These are phyloP conservation scores for Zygothrica quintamaculata DNA, from an alignment of 2,888 invertebrate genomes.

Conservation along the genomic window DNA sequence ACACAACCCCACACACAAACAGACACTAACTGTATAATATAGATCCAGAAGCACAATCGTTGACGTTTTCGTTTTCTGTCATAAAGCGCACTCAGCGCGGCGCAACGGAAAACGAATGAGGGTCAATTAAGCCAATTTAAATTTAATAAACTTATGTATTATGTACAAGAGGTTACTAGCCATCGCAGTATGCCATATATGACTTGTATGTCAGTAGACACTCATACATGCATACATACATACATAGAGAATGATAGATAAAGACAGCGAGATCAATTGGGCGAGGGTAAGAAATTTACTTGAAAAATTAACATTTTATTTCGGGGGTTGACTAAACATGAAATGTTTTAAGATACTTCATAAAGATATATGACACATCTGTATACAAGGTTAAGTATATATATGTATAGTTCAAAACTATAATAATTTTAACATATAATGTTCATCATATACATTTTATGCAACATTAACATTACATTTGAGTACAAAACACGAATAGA, in stretches of 20 bases:
- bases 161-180: slow-evolving; percentile 83
- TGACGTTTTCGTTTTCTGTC: slow-evolving; percentile 50
- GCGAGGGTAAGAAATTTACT: background rate
- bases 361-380: slow-evolving; percentile 34
- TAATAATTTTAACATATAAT: slow-evolving; percentile 59
- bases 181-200: slow-evolving; percentile 62
- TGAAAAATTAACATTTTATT: slow-evolving; percentile 22
- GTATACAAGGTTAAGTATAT: slow-evolving; percentile 60
- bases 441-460: slow-evolving; percentile 55
- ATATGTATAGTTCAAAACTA: slow-evolving; percentile 61
- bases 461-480: slow-evolving; percentile 22
- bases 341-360: slow-evolving; percentile 46
- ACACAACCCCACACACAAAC: slow-evolving; percentile 15
- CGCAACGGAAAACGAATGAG: slow-evolving; percentile 81
- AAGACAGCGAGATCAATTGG: background rate
- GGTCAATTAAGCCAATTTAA: slow-evolving; percentile 85
- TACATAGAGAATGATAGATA: background rate
- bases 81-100: slow-evolving; percentile 37
- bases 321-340: slow-evolving; percentile 48
- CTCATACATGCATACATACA: slow-evolving; percentile 2
- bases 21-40: slow-evolving; percentile 1
- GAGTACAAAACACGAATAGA: slow-evolving; percentile 17
- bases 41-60: slow-evolving; percentile 34
- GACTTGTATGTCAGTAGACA: slow-evolving; percentile 57
- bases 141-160: slow-evolving; percentile 85